These are phyloP conservation scores for Hydrophis major DNA, from an alignment of 2,797 vertebrate genomes.

Conservation along the genomic window DNA sequence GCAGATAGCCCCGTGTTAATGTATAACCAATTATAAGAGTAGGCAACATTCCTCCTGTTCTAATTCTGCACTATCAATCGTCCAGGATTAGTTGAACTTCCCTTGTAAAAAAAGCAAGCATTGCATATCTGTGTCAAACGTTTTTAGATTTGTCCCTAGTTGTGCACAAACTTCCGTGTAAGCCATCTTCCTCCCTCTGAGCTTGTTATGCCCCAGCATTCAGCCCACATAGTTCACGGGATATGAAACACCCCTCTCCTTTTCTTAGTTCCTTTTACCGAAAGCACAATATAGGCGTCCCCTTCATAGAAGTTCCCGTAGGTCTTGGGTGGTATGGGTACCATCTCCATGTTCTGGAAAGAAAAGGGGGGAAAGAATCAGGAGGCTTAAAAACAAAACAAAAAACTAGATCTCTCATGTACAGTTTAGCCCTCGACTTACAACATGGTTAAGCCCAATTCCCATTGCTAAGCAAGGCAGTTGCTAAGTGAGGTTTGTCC, in stretches of 20 bases:
- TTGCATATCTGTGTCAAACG: not conserved
- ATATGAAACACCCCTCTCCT: not conserved
- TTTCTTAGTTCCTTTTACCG: constrained; percentile 66
- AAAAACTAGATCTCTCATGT: not conserved
- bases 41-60: not conserved
- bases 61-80: not conserved
- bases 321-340: constrained; percentile 75
- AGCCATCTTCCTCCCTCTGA: not conserved
- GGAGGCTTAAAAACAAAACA: not conserved
- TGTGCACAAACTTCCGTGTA: too few species aligned
- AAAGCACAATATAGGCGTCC: constrained; percentile 82
- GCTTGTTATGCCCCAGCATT: not conserved
- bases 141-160: not conserved
- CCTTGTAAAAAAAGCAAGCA: not conserved
- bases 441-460: not conserved
- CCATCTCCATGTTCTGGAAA: constrained; percentile 81
- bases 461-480: not conserved
- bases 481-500: not conserved
- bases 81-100: not conserved
- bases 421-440: not conserved
- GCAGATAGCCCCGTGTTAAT: not conserved
- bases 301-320: constrained; percentile 82
- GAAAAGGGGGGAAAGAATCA: not conserved
- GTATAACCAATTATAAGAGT: not conserved
- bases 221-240: not conserved